Conservation (phyloP, 1,140 invertebrate species). For the Drosophila simulans region DNA sequence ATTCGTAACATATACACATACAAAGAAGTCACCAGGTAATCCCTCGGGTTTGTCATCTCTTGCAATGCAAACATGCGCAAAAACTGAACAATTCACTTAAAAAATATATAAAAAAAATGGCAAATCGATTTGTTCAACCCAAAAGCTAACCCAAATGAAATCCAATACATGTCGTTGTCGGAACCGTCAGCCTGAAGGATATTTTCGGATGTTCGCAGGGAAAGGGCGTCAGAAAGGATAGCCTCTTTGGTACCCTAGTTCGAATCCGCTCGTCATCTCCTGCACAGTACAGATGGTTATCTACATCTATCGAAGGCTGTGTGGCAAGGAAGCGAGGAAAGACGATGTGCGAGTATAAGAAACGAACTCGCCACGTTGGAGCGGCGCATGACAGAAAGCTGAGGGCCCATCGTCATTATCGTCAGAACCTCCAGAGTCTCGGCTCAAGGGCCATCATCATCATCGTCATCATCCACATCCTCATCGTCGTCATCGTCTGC, state of each 20-base stretch:
- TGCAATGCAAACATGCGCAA: slow-evolving; percentile 12
- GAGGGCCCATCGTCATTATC: slow-evolving; percentile 13
- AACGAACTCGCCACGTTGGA: slow-evolving; percentile 37
- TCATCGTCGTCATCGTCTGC: slow-evolving; percentile 56
- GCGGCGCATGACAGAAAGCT: slow-evolving; percentile 67
- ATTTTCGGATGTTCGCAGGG: slow-evolving; percentile 10
- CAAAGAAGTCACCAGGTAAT: neutral
- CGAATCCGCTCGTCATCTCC: slow-evolving; percentile 74
- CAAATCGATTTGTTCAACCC: slow-evolving; percentile 54
- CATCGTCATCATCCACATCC: slow-evolving; percentile 63
- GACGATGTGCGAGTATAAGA: slow-evolving; percentile 31
- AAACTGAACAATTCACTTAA: slow-evolving; percentile 7
- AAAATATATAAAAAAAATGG: slow-evolving; percentile 18
- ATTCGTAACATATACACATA: too few relatives aligned
- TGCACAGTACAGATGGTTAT: slow-evolving; percentile 79
- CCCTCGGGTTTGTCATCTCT: slow-evolving; percentile 1
- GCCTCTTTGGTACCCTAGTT: slow-evolving; percentile 46
- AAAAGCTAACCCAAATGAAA: slow-evolving; percentile 61
- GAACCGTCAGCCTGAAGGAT: slow-evolving; percentile 13
- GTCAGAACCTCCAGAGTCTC: slow-evolving; percentile 47
- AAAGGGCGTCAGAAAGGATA: neutral
- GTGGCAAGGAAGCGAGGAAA: slow-evolving; percentile 56
- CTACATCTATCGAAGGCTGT: slow-evolving; percentile 72
- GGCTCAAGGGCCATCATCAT: slow-evolving; percentile 76
- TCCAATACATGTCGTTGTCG: slow-evolving; percentile 53